A percentile compares a stretch with the other conserved stretches of the same genome.
phyloP scores from a whole-genome alignment of 2,113 vertebrate genomes.

The Pangasianodon hypophthalmus region DNA sequence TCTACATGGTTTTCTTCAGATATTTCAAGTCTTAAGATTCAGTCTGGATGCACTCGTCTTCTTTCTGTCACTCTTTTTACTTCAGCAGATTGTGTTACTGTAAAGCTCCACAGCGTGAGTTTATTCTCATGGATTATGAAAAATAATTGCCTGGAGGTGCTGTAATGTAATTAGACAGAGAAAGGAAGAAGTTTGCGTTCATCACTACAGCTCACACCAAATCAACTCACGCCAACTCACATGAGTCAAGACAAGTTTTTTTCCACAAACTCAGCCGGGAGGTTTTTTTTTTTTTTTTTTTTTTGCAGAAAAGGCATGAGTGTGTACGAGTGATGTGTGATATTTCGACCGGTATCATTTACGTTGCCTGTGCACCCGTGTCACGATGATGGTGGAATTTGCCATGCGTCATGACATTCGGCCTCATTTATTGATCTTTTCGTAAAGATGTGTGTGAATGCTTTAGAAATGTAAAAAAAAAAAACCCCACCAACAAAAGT shows the following conservation, averaged over 20 bases:
- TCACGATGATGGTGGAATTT: no score
- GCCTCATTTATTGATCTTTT: neutral
- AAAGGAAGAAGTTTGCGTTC: neutral
- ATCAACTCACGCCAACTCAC: constrained; percentile 29
- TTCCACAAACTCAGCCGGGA: neutral
- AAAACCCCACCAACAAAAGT: neutral
- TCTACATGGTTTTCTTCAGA: neutral
- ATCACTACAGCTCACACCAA: neutral
- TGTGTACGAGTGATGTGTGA: neutral
- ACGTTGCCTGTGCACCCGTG: neutral
- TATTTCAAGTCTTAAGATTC: neutral
- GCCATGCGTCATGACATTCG: no score
- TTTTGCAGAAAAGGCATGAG: neutral
- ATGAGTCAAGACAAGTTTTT: constrained; percentile 3
- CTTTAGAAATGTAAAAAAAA: neutral
- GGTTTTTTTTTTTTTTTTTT: neutral
- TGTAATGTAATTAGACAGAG: neutral
- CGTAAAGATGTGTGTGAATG: neutral
- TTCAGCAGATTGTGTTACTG: neutral
- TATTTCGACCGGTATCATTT: neutral
- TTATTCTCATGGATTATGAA: neutral
- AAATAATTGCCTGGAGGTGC: constrained; percentile 24
- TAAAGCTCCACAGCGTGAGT: neutral
- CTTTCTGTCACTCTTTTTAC: neutral
- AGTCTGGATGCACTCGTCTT: neutral